Percentiles rank a stretch among this genome's conserved stretches.
phyloP scores from a whole-genome alignment of 2,113 vertebrate genomes.

The Progne subis region DNA sequence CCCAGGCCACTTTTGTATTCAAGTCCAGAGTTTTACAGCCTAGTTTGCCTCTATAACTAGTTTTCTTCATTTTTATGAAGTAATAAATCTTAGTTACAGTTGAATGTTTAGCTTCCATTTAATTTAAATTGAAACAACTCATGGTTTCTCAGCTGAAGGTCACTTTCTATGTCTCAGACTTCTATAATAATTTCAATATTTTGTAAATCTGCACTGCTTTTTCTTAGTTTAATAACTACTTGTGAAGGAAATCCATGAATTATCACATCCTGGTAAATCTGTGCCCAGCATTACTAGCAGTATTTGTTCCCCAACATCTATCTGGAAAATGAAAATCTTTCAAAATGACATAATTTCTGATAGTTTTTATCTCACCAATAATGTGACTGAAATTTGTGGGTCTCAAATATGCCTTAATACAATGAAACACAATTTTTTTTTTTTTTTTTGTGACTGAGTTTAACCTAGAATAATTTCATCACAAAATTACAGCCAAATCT shows the following conservation, averaged over 20 bases:
- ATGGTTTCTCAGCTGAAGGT: background rate
- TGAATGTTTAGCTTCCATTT: constrained; percentile 7
- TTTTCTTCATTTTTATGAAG: constrained; percentile 1
- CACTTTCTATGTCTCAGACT: background rate
- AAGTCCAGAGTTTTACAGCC: background rate
- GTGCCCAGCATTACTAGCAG: background rate
- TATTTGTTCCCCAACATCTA: constrained; percentile 8
- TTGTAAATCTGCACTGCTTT: background rate
- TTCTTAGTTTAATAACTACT: constrained; percentile 16
- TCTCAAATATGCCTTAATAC: background rate
- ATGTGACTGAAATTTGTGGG: background rate
- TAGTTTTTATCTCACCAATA: constrained; percentile 39
- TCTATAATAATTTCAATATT: background rate
- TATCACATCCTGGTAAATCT: background rate
- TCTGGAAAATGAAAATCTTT: background rate
- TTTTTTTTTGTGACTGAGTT: background rate
- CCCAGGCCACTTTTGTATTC: background rate
- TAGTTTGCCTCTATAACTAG: background rate
- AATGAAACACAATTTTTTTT: background rate
- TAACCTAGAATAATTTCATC: constrained; percentile 34
- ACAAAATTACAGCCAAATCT: constrained; percentile 36
- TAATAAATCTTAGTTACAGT: constrained; percentile 13
- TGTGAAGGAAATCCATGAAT: constrained; percentile 6
- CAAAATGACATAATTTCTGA: background rate
- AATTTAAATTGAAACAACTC: constrained; percentile 30